Percentiles rank a stretch among this genome's conserved stretches.
Evolutionary conservation across 2,888 invertebrate genomes (phyloP).

Genomic region (Thereva nobilitata): DNA sequence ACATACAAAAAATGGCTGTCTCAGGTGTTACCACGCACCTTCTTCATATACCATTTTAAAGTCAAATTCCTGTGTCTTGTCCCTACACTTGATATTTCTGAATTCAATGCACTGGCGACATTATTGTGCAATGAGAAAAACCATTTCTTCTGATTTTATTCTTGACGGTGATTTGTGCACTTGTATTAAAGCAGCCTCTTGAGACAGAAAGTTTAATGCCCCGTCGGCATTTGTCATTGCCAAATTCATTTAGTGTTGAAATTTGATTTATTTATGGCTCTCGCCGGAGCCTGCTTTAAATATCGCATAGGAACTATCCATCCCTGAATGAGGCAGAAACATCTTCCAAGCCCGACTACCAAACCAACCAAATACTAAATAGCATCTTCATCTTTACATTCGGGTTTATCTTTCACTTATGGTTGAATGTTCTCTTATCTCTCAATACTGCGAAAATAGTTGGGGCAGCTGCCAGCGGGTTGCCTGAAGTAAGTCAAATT

Average conservation of each 20-base stretch:
- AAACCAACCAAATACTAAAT: background rate
- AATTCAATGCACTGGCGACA: no score
- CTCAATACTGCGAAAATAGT: slow-evolving; percentile 18
- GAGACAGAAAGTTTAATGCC: slow-evolving; percentile 35
- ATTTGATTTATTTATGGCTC: slow-evolving; percentile 37
- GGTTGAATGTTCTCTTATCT: slow-evolving; percentile 34
- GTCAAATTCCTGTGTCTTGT: no score
- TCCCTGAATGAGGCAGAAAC: background rate
- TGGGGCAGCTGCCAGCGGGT: slow-evolving; percentile 21
- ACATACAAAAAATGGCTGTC: no score
- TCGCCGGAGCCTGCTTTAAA: slow-evolving; percentile 5
- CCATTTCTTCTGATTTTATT: background rate
- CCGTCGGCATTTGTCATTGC: slow-evolving; percentile 36
- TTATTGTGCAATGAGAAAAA: no score
- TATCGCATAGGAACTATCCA: background rate
- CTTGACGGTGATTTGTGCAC: background rate
- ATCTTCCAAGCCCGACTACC: background rate
- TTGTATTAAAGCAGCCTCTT: background rate
- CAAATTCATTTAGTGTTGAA: slow-evolving; percentile 32
- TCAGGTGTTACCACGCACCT: no score
- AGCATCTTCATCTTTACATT: slow-evolving; percentile 10
- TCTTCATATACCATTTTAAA: no score
- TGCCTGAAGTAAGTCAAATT: slow-evolving; percentile 6
- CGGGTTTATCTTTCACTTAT: slow-evolving; percentile 11
- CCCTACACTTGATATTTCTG: no score